Conservation (phyloP, 2,888 invertebrate species). For the Hypselothyrea guttata region DNA sequence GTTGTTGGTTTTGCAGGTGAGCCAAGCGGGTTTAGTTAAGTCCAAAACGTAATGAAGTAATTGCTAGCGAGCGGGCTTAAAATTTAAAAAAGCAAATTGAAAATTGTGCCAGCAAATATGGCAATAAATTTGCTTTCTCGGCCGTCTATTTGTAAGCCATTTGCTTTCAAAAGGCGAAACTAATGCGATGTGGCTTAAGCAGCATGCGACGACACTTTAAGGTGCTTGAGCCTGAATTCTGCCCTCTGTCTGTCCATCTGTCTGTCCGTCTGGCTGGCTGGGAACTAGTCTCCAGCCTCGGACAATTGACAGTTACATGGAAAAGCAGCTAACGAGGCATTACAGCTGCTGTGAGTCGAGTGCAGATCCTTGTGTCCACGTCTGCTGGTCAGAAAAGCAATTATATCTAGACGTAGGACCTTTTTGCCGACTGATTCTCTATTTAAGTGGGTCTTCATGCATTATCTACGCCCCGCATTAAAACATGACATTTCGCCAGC, state of each 20-base stretch:
- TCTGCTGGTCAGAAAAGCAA: constrained; percentile 32
- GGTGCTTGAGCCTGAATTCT: constrained; percentile 14
- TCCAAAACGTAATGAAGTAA: too few species aligned
- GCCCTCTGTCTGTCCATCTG: background rate
- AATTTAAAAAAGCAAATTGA: too few species aligned
- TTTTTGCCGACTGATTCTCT: background rate
- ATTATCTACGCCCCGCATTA: constrained; percentile 13
- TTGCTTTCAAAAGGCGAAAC: constrained; percentile 25
- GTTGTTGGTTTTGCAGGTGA: too few species aligned
- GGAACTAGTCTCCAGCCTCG: constrained; percentile 10
- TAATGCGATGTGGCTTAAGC: constrained; percentile 24
- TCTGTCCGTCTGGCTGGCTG: constrained; percentile 2
- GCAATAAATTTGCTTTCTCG: background rate
- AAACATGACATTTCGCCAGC: constrained; percentile 20
- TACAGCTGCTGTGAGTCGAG: constrained; percentile 2
- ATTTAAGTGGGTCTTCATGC: constrained; percentile 5
- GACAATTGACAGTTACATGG: constrained; percentile 58
- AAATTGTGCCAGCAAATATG: too few species aligned
- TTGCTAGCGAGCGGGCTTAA: background rate
- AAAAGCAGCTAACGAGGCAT: constrained; percentile 36
- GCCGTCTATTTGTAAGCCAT: background rate
- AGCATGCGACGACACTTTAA: constrained; percentile 20
- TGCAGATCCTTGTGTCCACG: constrained; percentile 11
- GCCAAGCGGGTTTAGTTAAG: too few species aligned
- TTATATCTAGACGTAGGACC: constrained; percentile 24